Base-by-base conservation (phyloP, 2,888 invertebrate genomes). In the Muscina levida region DNA sequence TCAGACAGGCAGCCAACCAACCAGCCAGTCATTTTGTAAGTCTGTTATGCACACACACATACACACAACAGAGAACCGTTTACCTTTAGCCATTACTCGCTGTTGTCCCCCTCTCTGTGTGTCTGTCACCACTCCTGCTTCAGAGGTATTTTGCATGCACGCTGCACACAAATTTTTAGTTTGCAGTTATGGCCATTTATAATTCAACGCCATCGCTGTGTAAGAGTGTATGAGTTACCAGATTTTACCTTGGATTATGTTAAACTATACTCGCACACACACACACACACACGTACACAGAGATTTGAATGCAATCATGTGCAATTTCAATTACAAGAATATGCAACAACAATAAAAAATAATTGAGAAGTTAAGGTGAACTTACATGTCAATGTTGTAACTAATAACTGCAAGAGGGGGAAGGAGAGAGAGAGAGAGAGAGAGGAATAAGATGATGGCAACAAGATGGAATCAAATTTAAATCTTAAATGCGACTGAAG, bases 181-280 rank as follows among this genome's bases (percentile, higher is more conserved):
- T 37, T 62, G 42, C n/a, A 17, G 42, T 62, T 11, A 44, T n/a
- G 13, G 51, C 22, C 39, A 31, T 31, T 39, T n/a, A n/a, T n/a
- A n/a, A n/a, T n/a, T n/a, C n/a, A n/a, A n/a, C n/a, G n/a, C n/a
- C n/a, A n/a, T n/a, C n/a, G n/a, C n/a, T 51, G 19, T 51, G 10
- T 48, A 17, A 17, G 17, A 42, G 15, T 48, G 22, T 56, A 22
- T 70, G 46, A 48, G 31, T 62, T 19, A 62, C 19, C 10, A 57
- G 59, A 71, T 71, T 59, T 72, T 72, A 57, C 70, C 57, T 72
- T 62, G 59, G 71, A 59, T 72, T 72, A 62, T 37, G 22, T 59
- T 72, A 48, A 72, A 72, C 48, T 66, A 53, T 37, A 37, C 67
- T 26, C 11, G 48, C 46, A 1, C 48, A 46, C 17, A 67, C 48